Conservation (phyloP, 2,888 invertebrate species). For the Diaphora mendica region DNA sequence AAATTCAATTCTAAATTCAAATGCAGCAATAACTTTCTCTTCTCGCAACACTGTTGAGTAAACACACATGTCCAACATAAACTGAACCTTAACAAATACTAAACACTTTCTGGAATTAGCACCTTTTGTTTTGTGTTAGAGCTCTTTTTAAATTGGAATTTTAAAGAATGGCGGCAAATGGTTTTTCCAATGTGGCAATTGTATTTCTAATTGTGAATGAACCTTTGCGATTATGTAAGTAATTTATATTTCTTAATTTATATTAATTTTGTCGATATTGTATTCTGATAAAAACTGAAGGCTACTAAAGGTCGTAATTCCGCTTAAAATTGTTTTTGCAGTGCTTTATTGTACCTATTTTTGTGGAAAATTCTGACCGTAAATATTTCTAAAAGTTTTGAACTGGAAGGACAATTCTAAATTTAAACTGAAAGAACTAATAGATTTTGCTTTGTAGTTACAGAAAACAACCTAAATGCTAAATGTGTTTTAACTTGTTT, state of each 20-base stretch:
- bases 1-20: constrained; percentile 41
- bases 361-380: not conserved
- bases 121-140: constrained; percentile 10
- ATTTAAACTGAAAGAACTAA: not conserved
- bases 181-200: constrained; percentile 49
- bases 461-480: not conserved
- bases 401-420: not conserved
- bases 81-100: constrained; percentile 19
- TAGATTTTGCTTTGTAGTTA: not conserved
- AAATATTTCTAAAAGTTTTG: not conserved
- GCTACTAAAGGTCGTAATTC: not conserved
- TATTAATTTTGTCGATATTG: not conserved
- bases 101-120: constrained; percentile 4
- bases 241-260: constrained; percentile 8
- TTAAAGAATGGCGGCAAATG: constrained; percentile 37
- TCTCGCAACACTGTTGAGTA: constrained; percentile 47
- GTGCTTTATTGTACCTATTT: no score
- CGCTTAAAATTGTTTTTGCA: no score
- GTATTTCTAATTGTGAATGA: constrained; percentile 49
- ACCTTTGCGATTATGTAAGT: constrained; percentile 8
- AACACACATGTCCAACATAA: constrained; percentile 34
- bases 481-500: not conserved
- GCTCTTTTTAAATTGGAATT: constrained; percentile 31
- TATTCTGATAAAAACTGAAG: not conserved
- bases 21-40: constrained; percentile 54